phyloP scores from a whole-genome alignment of 2,113 vertebrate species.

The Phyllostomus hastatus region DNA sequence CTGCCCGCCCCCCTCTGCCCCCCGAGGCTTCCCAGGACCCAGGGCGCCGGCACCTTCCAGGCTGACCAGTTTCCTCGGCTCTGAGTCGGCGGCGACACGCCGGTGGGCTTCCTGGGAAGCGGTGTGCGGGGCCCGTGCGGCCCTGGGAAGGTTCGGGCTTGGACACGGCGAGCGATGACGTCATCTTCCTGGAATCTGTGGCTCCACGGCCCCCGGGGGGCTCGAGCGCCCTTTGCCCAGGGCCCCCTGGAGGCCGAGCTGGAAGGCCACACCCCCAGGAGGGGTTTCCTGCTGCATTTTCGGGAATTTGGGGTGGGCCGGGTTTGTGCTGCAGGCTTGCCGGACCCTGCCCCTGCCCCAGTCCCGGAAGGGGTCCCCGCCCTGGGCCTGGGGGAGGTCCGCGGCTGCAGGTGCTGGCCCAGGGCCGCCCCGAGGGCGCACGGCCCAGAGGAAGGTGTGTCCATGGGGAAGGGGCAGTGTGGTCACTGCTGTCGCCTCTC shows the following conservation, averaged over 20 bases:
- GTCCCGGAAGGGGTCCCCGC: too few relatives aligned
- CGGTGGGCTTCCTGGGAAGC: constrained; percentile 81
- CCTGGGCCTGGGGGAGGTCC: neutral
- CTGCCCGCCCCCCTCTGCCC: neutral
- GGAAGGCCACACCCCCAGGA: neutral
- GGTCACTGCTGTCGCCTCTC: accelerated
- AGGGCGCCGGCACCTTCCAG: constrained; percentile 47
- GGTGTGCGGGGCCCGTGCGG: constrained; percentile 59
- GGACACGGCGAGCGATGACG: constrained; percentile 70
- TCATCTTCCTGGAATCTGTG: constrained; percentile 83
- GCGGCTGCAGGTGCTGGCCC: neutral
- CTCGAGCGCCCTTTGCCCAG: neutral
- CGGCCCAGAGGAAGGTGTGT: neutral
- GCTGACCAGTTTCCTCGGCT: constrained; percentile 69
- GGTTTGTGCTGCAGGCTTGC: neutral
- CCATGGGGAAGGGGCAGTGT: neutral
- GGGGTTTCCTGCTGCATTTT: neutral
- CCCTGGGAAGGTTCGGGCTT: constrained; percentile 67
- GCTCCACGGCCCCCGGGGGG: constrained; percentile 63
- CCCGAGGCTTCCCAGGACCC: neutral
- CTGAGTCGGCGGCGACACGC: constrained; percentile 62
- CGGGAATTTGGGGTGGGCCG: neutral
- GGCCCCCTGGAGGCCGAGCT: constrained; percentile 32
- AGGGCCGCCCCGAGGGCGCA: neutral
- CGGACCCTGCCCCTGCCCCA: too few relatives aligned